Base-by-base conservation (phyloP, 2,888 invertebrate genomes). In the Apantesis nais region DNA sequence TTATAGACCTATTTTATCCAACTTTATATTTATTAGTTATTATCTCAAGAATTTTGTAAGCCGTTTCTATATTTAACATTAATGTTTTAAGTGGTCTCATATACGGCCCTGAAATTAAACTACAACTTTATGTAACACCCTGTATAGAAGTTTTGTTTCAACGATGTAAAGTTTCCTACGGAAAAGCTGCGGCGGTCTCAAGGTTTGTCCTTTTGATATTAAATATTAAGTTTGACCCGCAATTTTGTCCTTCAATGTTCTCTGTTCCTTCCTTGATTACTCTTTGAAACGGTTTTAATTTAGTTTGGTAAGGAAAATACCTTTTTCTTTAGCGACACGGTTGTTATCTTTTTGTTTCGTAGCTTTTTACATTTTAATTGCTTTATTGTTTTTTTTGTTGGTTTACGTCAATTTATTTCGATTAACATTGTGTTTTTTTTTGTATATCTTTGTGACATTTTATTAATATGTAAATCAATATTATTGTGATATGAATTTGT, bases 261-360 rank as follows among this genome's bases (percentile, higher is more conserved):
- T 22, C 29, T 60, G n/a, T 68, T 65, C 52, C 34, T 68, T 65
- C 11, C 68, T 71, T 76, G 66, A 72, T 71, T 74, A 44, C 29
- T 64, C 31, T 78, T 69, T 74, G 70, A 67, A 65, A 60, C 19
- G 29, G 48, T 72, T 72, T 72, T 67, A 63, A 74, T 68, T 67
- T 25, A 70, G 31, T 61, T 66, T 66, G 16, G 16, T 3, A 8
- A 34, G 60, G 62, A 44, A 69, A 29, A 44, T 14, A 66, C 66
- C 41, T 29, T 66, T 62, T 34, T 25, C 41, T 62, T 55, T 14
- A n/a, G 16, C 16, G 25, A 31, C 29, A 22, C 44, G 44, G 44
- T 44, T 29, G 25, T 65, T 65, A 25, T 31, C n/a, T 52, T 65
- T 52, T 52, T 34, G 9, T 52, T 31, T 65, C 22, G 8, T 22